A percentile compares a stretch with the other conserved stretches of the same genome.
Evolutionary conservation across 1,140 invertebrate species (phyloP).

Genomic region (Eurosta solidaginis): DNA sequence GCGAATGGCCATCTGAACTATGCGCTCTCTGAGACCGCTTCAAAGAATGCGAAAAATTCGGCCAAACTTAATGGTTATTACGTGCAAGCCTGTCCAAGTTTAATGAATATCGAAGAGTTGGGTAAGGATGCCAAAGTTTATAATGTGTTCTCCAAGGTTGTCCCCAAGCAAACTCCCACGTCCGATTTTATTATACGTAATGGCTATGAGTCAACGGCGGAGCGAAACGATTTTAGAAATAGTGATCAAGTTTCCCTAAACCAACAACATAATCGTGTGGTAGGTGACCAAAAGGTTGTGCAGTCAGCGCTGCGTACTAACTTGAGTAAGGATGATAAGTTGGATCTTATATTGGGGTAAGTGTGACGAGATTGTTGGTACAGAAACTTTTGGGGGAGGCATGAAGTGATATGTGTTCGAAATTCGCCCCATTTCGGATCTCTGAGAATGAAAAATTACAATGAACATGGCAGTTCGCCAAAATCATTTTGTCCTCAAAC

Average conservation of each 20-base stretch:
- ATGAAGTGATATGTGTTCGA: background rate
- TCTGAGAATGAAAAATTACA: too few relatives aligned
- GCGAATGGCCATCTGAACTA: slow-evolving; percentile 42
- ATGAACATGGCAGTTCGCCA: too few relatives aligned
- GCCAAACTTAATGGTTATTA: slow-evolving; percentile 47
- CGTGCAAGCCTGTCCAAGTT: slow-evolving; percentile 44
- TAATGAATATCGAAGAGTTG: slow-evolving; percentile 30
- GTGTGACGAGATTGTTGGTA: background rate
- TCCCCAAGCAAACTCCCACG: slow-evolving; percentile 5
- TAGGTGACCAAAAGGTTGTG: background rate
- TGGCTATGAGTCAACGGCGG: slow-evolving; percentile 32
- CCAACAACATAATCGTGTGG: background rate
- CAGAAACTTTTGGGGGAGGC: background rate
- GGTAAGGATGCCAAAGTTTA: slow-evolving; percentile 49
- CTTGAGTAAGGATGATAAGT: slow-evolving; percentile 62
- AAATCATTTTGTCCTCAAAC: too few relatives aligned
- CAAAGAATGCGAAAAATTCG: slow-evolving; percentile 36
- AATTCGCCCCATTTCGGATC: too few relatives aligned
- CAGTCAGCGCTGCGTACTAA: background rate
- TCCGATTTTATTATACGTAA: slow-evolving; percentile 42
- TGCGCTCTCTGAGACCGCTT: slow-evolving; percentile 33
- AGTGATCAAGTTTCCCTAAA: slow-evolving; percentile 11
- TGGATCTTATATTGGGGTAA: slow-evolving; percentile 67
- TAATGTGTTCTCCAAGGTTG: slow-evolving; percentile 55
- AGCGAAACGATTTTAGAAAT: slow-evolving; percentile 31